Conservation (phyloP, 2,797 vertebrate species). For the Protonibea diacanthus region DNA sequence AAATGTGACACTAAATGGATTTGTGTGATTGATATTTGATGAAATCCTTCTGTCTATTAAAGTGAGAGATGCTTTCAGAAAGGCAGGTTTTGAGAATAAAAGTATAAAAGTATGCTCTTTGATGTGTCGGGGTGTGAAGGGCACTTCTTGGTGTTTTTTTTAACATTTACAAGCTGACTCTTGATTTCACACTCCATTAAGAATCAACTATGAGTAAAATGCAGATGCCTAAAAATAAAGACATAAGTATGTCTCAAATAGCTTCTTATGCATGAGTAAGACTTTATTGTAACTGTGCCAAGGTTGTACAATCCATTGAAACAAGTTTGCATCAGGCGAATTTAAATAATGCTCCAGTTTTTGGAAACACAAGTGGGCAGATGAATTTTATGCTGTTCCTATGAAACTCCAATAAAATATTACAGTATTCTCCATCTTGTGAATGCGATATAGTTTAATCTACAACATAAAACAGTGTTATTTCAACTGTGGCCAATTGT, state of each 20-base stretch:
- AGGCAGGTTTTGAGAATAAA: constrained; percentile 11
- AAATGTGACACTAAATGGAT: constrained; percentile 36
- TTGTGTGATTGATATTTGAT: constrained; percentile 28
- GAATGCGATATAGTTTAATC: background rate
- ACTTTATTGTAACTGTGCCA: constrained; percentile 32
- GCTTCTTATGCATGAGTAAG: background rate
- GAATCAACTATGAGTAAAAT: constrained; percentile 29
- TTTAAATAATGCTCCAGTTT: background rate
- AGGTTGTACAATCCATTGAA: constrained; percentile 22
- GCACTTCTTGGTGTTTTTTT: constrained; percentile 8
- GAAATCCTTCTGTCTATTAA: constrained; percentile 28
- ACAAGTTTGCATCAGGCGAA: background rate
- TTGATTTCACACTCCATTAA: constrained; percentile 19
- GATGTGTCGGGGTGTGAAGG: constrained; percentile 19
- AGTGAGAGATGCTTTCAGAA: constrained; percentile 27
- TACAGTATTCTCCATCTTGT: constrained; percentile 9
- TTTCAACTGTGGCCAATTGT: background rate
- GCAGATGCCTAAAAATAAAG: constrained; percentile 25
- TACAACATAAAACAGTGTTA: background rate
- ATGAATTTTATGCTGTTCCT: background rate
- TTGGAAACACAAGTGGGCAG: constrained; percentile 2
- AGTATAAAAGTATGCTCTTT: constrained; percentile 10
- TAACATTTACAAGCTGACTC: constrained; percentile 8
- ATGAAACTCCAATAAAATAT: background rate
- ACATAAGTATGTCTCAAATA: background rate